A percentile compares a stretch with the other conserved stretches of the same genome.
Conservation (phyloP, 1,140 invertebrate species). For the Formica selysi region DNA sequence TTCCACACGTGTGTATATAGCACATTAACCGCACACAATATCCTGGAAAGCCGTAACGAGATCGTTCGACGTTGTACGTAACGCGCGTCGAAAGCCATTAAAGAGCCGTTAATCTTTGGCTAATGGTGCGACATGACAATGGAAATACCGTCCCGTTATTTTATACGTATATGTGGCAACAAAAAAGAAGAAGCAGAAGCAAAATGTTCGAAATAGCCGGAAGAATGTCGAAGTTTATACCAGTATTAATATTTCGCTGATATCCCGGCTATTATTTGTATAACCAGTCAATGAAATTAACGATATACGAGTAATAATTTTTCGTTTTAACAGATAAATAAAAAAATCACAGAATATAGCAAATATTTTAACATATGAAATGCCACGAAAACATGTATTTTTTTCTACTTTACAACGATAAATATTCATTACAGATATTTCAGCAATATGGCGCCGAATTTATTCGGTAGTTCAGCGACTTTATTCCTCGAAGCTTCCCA, state of each 20-base stretch:
- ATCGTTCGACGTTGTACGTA: slow-evolving; percentile 31
- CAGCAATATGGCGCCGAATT: slow-evolving; percentile 84
- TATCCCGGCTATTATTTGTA: neutral
- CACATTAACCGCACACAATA: slow-evolving; percentile 35
- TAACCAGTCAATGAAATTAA: neutral
- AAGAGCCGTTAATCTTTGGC: slow-evolving; percentile 29
- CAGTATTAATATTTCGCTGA: neutral
- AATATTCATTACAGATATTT: slow-evolving; percentile 64
- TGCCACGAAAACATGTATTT: neutral
- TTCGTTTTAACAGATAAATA: no score
- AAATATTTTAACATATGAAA: neutral
- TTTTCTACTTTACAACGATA: neutral
- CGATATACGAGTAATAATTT: neutral
- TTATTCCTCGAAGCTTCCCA: slow-evolving; percentile 84
- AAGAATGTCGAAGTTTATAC: no score
- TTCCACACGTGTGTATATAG: slow-evolving; percentile 1
- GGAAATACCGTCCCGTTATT: neutral
- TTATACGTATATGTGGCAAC: neutral
- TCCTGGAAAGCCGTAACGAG: slow-evolving; percentile 35
- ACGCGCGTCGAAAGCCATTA: slow-evolving; percentile 12
- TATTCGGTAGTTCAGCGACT: slow-evolving; percentile 84
- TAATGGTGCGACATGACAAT: neutral
- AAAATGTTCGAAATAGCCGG: neutral
- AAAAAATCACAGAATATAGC: no score
- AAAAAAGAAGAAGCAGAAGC: neutral